Conservation (phyloP, 2,113 vertebrate species). For the Toxostoma redivivum region DNA sequence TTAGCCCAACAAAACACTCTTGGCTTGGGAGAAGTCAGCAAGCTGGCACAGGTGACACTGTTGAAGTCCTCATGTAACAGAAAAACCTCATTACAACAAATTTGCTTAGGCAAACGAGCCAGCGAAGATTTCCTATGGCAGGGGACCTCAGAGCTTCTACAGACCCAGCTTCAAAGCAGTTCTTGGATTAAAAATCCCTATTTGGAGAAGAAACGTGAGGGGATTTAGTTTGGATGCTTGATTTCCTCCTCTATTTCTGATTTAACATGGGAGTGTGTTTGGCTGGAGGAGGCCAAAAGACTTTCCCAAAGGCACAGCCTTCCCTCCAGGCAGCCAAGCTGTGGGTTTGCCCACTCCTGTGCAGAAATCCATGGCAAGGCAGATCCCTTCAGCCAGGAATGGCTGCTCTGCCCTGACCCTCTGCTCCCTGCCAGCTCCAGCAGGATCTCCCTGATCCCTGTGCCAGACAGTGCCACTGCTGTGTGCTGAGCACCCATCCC, state of each 20-base stretch:
- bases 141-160: background rate
- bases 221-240: background rate
- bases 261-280: accelerated
- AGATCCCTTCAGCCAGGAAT: constrained; percentile 46
- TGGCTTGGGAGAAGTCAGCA: background rate
- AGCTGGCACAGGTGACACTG: background rate
- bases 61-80: background rate
- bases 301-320: background rate
- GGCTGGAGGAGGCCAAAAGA: background rate
- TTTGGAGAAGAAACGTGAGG: background rate
- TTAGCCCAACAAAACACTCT: background rate
- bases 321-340: background rate
- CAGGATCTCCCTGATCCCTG: background rate
- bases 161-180: background rate
- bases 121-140: background rate
- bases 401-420: constrained; percentile 25
- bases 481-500: background rate
- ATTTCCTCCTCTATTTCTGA: background rate
- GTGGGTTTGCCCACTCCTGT: background rate
- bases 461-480: background rate
- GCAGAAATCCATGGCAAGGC: background rate
- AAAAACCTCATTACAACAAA: background rate
- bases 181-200: background rate
- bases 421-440: background rate
- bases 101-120: background rate